These are phyloP conservation scores for Acrobasis suavella DNA, from an alignment of 2,888 invertebrate species.

Conservation along the genomic window DNA sequence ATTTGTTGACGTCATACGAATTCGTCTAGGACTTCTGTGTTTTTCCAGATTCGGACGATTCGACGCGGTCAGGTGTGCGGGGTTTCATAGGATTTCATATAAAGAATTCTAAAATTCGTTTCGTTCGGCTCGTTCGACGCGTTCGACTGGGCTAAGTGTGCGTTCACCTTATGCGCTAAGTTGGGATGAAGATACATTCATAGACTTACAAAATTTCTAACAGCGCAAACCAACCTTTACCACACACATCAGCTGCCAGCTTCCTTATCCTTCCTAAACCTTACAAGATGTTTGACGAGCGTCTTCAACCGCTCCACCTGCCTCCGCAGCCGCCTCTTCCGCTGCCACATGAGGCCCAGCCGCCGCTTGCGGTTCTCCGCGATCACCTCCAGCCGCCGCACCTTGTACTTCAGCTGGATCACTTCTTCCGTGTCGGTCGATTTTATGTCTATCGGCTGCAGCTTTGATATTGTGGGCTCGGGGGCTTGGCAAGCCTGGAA, in stretches of 20 bases:
- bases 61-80: too few species aligned
- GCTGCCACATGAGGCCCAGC: conserved; percentile 59
- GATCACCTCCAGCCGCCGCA: conserved; percentile 57
- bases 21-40: too few species aligned
- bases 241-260: conserved; percentile 13
- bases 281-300: conserved; percentile 60
- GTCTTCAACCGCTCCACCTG: conserved; percentile 56
- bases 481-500: conserved; percentile 59
- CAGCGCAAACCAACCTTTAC: not conserved
- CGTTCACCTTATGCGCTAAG: too few species aligned
- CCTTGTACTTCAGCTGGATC: conserved; percentile 57
- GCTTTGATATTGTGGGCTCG: conserved; percentile 53
- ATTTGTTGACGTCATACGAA: too few species aligned
- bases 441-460: conserved; percentile 47
- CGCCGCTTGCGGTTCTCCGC: conserved; percentile 57
- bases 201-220: not conserved
- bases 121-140: too few species aligned
- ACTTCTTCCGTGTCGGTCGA: conserved; percentile 59
- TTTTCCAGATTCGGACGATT: too few species aligned
- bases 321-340: conserved; percentile 48
- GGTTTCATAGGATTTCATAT: too few species aligned
- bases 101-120: too few species aligned
- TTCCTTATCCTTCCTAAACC: conserved; percentile 38
- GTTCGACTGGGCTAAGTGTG: too few species aligned
- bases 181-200: too few species aligned